Evolutionary conservation across 2,797 vertebrate species (phyloP).

Genomic region (Allenopithecus nigroviridis): DNA sequence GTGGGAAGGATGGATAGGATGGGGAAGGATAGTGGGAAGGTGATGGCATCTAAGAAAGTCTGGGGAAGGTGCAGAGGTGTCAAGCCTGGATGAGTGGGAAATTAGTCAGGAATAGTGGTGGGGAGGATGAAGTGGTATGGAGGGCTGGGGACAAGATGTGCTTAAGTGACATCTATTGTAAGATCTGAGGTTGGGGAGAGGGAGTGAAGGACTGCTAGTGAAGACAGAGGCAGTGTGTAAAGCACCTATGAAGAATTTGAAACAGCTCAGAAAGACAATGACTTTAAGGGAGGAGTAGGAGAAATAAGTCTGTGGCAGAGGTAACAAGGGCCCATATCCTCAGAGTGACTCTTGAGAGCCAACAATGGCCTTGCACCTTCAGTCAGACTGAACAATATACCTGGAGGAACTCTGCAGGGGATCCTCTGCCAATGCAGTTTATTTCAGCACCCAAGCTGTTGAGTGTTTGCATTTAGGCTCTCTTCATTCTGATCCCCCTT

Average conservation of each 20-base stretch:
- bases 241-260: not conserved
- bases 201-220: not conserved
- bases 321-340: not conserved
- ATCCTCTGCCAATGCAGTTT: not conserved
- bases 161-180: not conserved
- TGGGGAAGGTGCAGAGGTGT: not conserved
- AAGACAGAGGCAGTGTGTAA: not conserved
- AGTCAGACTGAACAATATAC: not conserved
- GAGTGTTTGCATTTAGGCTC: not conserved
- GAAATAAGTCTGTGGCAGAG: not conserved
- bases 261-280: not conserved
- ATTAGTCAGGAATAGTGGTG: not conserved
- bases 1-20: no score
- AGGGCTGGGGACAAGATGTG: not conserved
- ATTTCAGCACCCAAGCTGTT: slow-evolving; percentile 9
- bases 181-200: not conserved
- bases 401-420: not conserved
- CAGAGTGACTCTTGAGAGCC: not conserved
- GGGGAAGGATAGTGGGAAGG: not conserved
- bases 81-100: not conserved
- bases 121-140: not conserved
- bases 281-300: not conserved
- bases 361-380: not conserved
- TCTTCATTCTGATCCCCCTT: not conserved
- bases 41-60: not conserved